A percentile compares a stretch with the other conserved stretches of the same genome.
These are phyloP conservation scores for Sebastes minor DNA, from an alignment of 2,797 vertebrate species.

Conservation along the genomic window DNA sequence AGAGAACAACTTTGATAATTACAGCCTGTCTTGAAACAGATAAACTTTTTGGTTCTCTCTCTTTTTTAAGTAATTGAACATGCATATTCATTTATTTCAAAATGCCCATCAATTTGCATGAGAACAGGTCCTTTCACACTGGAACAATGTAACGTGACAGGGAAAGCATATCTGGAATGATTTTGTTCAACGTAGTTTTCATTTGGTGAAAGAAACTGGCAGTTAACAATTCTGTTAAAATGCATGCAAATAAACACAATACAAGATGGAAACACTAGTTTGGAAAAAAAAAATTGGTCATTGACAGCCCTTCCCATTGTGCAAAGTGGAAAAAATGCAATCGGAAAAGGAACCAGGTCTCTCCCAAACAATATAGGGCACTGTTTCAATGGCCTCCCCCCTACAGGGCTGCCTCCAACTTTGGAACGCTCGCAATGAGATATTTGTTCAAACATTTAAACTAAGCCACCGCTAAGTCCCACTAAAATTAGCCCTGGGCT, in stretches of 20 bases:
- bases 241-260: constrained; percentile 1
- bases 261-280: constrained; percentile 19
- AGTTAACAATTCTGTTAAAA: background rate
- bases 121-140: background rate
- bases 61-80: background rate
- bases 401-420: constrained; percentile 11
- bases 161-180: background rate
- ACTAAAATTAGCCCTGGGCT: constrained; percentile 69
- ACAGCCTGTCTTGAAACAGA: background rate
- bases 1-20: background rate
- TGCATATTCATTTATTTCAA: background rate
- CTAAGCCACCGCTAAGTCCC: constrained; percentile 49
- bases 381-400: constrained; percentile 1
- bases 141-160: background rate
- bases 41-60: background rate
- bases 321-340: constrained; percentile 52
- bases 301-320: background rate
- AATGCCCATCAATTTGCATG: background rate
- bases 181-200: background rate
- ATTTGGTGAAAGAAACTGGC: background rate
- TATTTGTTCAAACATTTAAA: constrained; percentile 44
- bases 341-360: constrained; percentile 42
- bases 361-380: constrained; percentile 47
- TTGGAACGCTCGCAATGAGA: constrained; percentile 43
- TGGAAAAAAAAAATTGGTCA: background rate